Base-by-base conservation (phyloP, 35 echinoderm and acorn worm genomes). In the Heliocidaris tuberculata region DNA sequence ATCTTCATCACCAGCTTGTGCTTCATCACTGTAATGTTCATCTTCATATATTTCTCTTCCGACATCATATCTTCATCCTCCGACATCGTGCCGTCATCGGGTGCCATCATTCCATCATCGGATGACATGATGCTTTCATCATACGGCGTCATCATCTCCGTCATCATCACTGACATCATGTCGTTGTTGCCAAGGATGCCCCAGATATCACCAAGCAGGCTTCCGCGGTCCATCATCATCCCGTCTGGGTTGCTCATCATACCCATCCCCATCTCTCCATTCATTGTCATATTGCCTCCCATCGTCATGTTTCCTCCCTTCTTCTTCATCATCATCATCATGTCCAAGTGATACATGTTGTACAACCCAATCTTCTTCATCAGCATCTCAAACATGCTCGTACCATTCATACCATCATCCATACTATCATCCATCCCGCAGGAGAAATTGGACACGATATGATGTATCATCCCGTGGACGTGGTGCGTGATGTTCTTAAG, bases 1-100 rank as follows among this genome's bases (percentile, higher is more conserved):
- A 93, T 93, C 48, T 93, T 93, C 47, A 93, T 49, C 31, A 93
- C 29, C 48, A 93, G 47, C 91, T 93, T 93, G 91, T 93, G 91
- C 30, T 49, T 93, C 91, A 50, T 93, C n/a, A 15, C 91, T 3
- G 91, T 52, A 3, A 93, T 50, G 91, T 93, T 93, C 91, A 50
- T 93, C 49, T 50, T 93, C 87, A 89, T 89, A 7, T 78, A 17
- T 78, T 19, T 19, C 32, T 27, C 87, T 29, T 59, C 91, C 48
- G 31, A 13, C 50, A 59, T 52, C 91, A 93, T 59, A 13, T 52
- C 65, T 6, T 78, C 91, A 56, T 13, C 49, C 11, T 93, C 91
- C 91, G 21, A 5, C 48, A 50, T 59, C 91, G 50, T 93, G n/a
- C 16, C 50, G 7, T 32, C 50, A n/a, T 78, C 65, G 0, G 21